Percentiles rank a stretch among this genome's conserved stretches.
phyloP scores from a whole-genome alignment of 2,888 invertebrate species.

The Dryobotodes eremita region DNA sequence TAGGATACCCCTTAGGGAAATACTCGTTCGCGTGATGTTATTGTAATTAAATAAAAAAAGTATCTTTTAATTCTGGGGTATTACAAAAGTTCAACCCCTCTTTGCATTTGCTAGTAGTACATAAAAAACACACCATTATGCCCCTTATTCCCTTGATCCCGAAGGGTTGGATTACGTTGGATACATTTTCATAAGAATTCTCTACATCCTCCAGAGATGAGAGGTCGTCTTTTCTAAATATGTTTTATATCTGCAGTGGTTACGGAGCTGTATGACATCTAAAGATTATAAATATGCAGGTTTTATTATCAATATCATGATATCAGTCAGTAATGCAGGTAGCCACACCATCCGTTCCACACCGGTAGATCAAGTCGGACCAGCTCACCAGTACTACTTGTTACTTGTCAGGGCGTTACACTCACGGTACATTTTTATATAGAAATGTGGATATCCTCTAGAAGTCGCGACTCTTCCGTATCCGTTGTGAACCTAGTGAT shows the following conservation, averaged over 20 bases:
- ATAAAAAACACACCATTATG: no score
- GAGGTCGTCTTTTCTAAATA: no score
- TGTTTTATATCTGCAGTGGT: neutral
- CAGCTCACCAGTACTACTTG: slow-evolving; percentile 1
- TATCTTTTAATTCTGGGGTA: no score
- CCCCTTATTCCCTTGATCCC: no score
- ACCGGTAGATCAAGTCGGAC: slow-evolving; percentile 50
- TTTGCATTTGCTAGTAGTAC: no score
- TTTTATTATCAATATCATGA: slow-evolving; percentile 20
- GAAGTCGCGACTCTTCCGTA: slow-evolving; percentile 34
- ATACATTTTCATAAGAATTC: no score
- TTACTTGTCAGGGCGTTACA: slow-evolving; percentile 36
- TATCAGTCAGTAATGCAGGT: slow-evolving; percentile 19
- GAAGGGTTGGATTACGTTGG: no score
- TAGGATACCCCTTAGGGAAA: no score
- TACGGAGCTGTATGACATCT: neutral
- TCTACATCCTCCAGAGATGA: no score
- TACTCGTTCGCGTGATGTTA: no score
- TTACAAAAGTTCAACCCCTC: no score
- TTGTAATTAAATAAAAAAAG: no score
- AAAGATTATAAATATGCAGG: neutral
- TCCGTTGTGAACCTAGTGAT: slow-evolving; percentile 31
- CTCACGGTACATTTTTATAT: slow-evolving; percentile 32
- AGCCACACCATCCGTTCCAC: slow-evolving; percentile 37
- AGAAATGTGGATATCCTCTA: slow-evolving; percentile 55